Base-by-base conservation (phyloP, 2,797 vertebrate genomes). In the Allobates femoralis region DNA sequence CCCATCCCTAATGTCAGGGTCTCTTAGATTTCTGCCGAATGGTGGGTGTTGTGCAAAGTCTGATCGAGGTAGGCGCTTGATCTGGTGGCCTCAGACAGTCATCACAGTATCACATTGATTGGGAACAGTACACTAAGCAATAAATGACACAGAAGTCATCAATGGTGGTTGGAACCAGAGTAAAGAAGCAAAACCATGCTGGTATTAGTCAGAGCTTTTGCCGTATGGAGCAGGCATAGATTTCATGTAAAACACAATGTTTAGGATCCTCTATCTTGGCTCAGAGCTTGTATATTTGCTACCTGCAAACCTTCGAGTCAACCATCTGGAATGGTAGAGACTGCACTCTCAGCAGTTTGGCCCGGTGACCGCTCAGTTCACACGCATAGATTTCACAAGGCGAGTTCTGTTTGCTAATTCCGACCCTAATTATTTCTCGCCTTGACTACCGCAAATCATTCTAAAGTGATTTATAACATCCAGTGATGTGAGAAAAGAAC, bases 391-490 rank as follows among this genome's bases (percentile, higher is more conserved):
- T 69, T 69, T 37, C 37, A 46, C 8, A 15, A 73, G 37, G 71
- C 23, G 3, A 26, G 71, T 26, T 4, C 71, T 74, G 71, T 46
- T 46, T 74, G 11, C 71, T 74, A 14, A 74, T 74, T 74, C n/a
- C n/a, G 21, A 74, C 41, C 41, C 71, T 74, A 26, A 74, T 74
- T 50, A 74, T 74, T 73, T 73, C 69, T 73, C 5, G 21, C 3
- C 21, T 67, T 67, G 64, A 67, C 64, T 37, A 41, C 18, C 41
- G 37, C 69, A 73, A 46, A 73, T 73, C 34, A 73, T 73, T 41
- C 23, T 73, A 73, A 41, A 73, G 69, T 41, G 69, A 73, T 73
- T 73, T n/a, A 41, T 73, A 41, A 46, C 37, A 73, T 73, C 11
- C 69, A 46, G 69, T 46, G 11, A 73, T 73, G 32, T 41, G 32